These are phyloP conservation scores for Pyrocephalus nanus DNA, from an alignment of 2,797 vertebrate genomes.

Conservation along the genomic window DNA sequence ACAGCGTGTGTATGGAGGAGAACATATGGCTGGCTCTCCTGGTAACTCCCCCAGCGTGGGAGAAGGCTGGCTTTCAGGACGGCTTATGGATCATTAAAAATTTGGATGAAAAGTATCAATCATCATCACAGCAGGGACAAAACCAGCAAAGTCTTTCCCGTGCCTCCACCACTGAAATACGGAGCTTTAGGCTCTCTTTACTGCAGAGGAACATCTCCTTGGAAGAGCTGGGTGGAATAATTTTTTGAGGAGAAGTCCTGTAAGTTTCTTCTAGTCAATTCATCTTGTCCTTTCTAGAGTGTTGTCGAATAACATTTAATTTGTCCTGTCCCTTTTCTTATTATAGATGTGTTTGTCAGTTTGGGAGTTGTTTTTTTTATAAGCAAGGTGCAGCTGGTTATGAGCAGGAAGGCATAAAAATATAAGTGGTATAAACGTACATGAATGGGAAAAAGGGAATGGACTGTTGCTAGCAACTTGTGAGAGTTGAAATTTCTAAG, in stretches of 20 bases:
- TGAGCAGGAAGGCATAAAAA: not conserved
- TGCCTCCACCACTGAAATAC: not conserved
- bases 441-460: not conserved
- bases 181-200: not conserved
- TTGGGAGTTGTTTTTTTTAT: rapidly evolving
- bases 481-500: not conserved
- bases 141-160: not conserved
- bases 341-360: not conserved
- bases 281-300: not conserved
- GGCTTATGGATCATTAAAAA: not conserved
- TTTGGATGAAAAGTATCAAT: not conserved
- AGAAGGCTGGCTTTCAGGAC: not conserved
- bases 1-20: rapidly evolving
- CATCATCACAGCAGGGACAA: not conserved
- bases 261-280: not conserved
- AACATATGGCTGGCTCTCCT: not conserved
- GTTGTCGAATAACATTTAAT: not conserved
- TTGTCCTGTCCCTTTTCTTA: not conserved
- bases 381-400: not conserved
- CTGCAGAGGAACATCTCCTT: not conserved
- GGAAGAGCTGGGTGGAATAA: not conserved
- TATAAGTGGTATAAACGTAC: not conserved
- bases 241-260: not conserved
- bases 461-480: not conserved
- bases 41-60: not conserved